Evolutionary conservation across 2,113 vertebrate species (phyloP).

Genomic region (Myxocyprinus asiaticus): DNA sequence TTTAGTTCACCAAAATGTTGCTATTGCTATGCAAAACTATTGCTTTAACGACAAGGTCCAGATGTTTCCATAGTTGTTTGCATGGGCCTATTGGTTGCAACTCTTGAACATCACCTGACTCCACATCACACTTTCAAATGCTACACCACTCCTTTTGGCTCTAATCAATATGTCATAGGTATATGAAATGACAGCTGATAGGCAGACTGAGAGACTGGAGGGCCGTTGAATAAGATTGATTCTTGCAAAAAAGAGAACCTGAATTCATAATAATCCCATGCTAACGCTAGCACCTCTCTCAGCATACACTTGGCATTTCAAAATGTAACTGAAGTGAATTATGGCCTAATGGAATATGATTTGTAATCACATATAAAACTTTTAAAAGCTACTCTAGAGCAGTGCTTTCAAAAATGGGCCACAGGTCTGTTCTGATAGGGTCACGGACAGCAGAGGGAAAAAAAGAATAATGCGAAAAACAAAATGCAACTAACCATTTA

Average conservation of each 20-base stretch:
- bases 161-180: conserved; percentile 61
- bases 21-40: neutral
- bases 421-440: no score
- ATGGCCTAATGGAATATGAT: conserved; percentile 17
- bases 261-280: conserved; percentile 26
- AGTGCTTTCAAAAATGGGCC: no score
- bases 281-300: no score
- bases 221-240: conserved; percentile 52
- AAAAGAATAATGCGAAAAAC: no score
- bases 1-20: no score
- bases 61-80: neutral
- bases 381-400: neutral
- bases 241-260: conserved; percentile 22
- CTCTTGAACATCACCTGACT: neutral
- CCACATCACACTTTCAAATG: neutral
- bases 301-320: no score
- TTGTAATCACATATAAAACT: conserved; percentile 12
- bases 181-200: conserved; percentile 57
- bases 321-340: no score
- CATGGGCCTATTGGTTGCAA: neutral
- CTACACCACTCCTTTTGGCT: conserved; percentile 24
- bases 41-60: neutral
- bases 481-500: no score
- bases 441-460: no score
- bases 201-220: no score